Conservation (phyloP, 2,113 vertebrate genomes). For the Leptocoma aspasia region DNA sequence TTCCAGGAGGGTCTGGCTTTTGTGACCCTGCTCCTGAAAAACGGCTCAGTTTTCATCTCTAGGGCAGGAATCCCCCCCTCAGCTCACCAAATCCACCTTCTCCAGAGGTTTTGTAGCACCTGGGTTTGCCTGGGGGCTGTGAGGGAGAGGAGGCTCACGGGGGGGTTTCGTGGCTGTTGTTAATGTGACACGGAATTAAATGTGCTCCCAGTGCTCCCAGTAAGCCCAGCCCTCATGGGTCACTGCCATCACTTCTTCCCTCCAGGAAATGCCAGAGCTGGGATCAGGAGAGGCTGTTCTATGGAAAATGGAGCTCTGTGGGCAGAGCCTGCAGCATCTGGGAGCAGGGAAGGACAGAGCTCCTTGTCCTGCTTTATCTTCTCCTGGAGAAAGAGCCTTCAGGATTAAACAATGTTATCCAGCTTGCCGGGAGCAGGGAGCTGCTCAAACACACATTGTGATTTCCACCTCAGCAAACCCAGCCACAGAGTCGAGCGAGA, state of each 20-base stretch:
- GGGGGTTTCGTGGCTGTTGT: neutral
- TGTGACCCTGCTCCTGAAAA: neutral
- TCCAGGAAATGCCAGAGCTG: fast-evolving
- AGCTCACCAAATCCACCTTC: neutral
- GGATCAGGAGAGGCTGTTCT: neutral
- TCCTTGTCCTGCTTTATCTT: neutral
- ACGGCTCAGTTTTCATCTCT: fast-evolving
- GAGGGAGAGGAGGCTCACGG: fast-evolving
- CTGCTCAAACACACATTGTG: neutral
- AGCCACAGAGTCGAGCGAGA: neutral
- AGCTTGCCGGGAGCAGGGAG: neutral
- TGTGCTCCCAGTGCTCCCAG: neutral
- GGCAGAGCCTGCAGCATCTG: neutral
- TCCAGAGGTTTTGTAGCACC: neutral
- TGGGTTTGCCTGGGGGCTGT: neutral
- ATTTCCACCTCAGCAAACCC: neutral
- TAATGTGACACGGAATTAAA: fast-evolving
- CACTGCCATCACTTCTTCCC: fast-evolving
- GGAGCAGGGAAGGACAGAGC: neutral
- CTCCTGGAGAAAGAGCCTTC: neutral
- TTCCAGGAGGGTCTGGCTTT: neutral
- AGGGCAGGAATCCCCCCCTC: neutral
- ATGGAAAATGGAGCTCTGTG: no score
- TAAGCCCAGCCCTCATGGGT: neutral
- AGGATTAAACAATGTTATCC: neutral